Conservation (phyloP, 2,113 vertebrate genomes). For the Hippocampus barbouri region DNA sequence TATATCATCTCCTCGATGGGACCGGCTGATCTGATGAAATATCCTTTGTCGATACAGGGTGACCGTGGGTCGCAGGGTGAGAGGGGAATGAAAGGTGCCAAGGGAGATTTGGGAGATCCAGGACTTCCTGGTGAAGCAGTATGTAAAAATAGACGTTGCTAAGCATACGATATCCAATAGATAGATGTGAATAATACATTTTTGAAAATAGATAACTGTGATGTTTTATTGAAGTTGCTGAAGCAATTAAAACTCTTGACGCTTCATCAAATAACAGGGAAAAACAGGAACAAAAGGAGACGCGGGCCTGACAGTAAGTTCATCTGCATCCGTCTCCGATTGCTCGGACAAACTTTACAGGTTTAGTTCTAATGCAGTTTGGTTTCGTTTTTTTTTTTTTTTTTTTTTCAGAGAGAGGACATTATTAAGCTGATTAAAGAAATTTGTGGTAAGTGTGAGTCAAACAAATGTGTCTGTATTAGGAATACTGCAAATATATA, state of each 20-base stretch:
- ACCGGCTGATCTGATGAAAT: background rate
- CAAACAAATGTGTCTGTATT: background rate
- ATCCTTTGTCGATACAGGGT: conserved; percentile 65
- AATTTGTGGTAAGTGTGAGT: conserved; percentile 79
- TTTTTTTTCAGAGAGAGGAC: conserved; percentile 79
- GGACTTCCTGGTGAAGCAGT: conserved; percentile 78
- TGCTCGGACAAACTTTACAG: background rate
- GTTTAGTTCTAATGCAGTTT: background rate
- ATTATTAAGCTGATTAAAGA: conserved; percentile 88
- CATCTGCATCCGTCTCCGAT: background rate
- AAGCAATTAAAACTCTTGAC: background rate
- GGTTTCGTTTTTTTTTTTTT: too few relatives aligned
- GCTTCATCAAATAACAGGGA: conserved; percentile 60
- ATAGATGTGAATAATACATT: background rate
- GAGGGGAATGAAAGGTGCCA: conserved; percentile 79
- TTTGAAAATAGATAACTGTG: background rate
- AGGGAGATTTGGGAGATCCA: conserved; percentile 79
- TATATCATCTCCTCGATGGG: background rate
- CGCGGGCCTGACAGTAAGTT: conserved; percentile 81
- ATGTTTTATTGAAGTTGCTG: background rate
- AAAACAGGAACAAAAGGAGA: conserved; percentile 80
- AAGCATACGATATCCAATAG: background rate
- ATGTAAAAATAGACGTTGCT: conserved; percentile 40
- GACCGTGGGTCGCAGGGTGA: conserved; percentile 80
- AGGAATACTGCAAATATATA: background rate